Conservation (phyloP, 2,888 invertebrate genomes). For the Disparrhopalites patrizii region DNA sequence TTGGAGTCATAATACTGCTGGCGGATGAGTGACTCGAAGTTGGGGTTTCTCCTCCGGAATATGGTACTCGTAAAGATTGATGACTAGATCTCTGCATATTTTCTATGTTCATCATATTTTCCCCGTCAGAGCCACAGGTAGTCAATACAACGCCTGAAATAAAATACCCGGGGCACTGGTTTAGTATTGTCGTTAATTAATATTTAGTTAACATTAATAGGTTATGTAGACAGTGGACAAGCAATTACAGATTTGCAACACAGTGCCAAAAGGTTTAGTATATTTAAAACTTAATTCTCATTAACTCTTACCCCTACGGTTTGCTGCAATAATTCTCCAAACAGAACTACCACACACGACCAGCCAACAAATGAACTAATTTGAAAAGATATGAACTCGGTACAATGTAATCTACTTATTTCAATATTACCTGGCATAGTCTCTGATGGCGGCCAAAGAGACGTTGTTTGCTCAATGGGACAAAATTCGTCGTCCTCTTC, state of each 20-base stretch:
- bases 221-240: no score
- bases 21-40: slow-evolving; percentile 23
- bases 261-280: no score
- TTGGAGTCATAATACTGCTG: slow-evolving; percentile 8
- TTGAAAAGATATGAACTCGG: not conserved
- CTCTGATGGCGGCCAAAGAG: slow-evolving; percentile 46
- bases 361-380: not conserved
- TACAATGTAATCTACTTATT: no score
- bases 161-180: no score
- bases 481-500: slow-evolving; percentile 42
- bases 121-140: slow-evolving; percentile 44
- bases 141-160: slow-evolving; percentile 44
- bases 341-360: no score
- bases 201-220: no score
- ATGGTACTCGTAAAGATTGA: slow-evolving; percentile 45
- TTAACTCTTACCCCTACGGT: no score
- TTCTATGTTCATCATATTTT: slow-evolving; percentile 34
- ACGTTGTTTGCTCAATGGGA: slow-evolving; percentile 36
- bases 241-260: no score
- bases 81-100: slow-evolving; percentile 36
- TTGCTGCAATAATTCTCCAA: no score
- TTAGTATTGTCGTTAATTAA: no score
- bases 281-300: no score
- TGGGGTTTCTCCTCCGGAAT: slow-evolving; percentile 30
- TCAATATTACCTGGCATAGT: slow-evolving; percentile 45